A percentile compares a stretch with the other conserved stretches of the same genome.
These are phyloP conservation scores for Enteromius afrohamiltoni DNA, from an alignment of 2,797 vertebrate genomes.

Conservation along the genomic window DNA sequence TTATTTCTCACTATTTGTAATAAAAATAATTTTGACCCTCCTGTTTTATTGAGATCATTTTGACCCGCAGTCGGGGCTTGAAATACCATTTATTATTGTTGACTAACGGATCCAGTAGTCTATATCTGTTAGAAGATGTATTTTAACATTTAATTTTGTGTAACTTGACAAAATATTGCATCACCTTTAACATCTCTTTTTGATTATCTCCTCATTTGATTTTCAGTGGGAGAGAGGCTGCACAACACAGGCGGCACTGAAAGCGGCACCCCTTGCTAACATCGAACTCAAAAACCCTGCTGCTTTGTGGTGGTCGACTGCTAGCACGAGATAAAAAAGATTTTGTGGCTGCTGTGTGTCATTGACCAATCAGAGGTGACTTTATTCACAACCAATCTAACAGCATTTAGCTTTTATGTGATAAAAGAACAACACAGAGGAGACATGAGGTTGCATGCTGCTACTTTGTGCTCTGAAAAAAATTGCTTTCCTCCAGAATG, in stretches of 20 bases:
- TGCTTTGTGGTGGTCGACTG: slow-evolving; percentile 15
- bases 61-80: too few relatives aligned
- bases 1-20: slow-evolving; percentile 20
- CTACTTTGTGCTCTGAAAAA: slow-evolving; percentile 11
- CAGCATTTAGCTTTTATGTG: slow-evolving; percentile 9
- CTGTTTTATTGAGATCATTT: neutral
- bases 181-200: slow-evolving; percentile 14
- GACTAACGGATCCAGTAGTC: neutral
- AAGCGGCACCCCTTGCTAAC: slow-evolving; percentile 3
- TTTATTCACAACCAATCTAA: slow-evolving; percentile 22
- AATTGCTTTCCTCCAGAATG: slow-evolving; percentile 1
- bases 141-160: neutral
- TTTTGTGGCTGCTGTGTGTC: neutral
- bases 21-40: neutral
- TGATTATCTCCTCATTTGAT: neutral
- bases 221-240: slow-evolving; percentile 9
- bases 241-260: neutral
- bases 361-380: slow-evolving; percentile 2
- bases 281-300: slow-evolving; percentile 7
- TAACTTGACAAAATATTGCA: neutral
- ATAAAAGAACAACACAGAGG: neutral
- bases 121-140: neutral
- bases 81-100: neutral
- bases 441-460: slow-evolving; percentile 13
- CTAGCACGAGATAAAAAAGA: slow-evolving; percentile 12